Percentiles rank a stretch among this genome's conserved stretches.
Conservation (phyloP, 2,113 vertebrate species). For the Herpailurus yagouaroundi region DNA sequence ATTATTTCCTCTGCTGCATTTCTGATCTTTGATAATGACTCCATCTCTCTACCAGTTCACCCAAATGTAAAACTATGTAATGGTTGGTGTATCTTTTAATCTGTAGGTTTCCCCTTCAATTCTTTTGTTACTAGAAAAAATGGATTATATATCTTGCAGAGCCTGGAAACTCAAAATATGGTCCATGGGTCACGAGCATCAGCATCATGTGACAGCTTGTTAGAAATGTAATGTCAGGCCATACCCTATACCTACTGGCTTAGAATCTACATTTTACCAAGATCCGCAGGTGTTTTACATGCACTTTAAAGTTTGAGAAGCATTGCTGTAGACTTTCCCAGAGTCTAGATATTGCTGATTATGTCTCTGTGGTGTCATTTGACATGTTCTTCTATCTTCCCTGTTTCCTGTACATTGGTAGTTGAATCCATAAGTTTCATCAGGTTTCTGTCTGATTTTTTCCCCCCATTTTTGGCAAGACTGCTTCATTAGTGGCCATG, state of each 20-base stretch:
- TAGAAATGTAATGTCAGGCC: neutral
- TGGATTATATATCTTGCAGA: neutral
- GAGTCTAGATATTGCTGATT: neutral
- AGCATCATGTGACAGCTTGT: neutral
- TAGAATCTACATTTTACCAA: neutral
- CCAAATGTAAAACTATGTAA: neutral
- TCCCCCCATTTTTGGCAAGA: neutral
- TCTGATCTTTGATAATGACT: neutral
- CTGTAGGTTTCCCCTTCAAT: neutral
- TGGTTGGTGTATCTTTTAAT: neutral
- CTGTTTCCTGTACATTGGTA: neutral
- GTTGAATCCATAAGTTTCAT: neutral
- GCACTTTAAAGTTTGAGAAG: neutral
- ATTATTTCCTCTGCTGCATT: neutral
- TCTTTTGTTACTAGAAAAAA: neutral
- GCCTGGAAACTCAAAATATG: neutral
- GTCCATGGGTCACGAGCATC: neutral
- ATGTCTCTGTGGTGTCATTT: neutral
- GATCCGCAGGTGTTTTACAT: neutral
- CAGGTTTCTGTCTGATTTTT: neutral
- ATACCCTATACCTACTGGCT: neutral
- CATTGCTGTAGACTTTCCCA: neutral
- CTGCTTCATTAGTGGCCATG: neutral
- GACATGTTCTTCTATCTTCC: neutral
- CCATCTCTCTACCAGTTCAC: neutral